Conservation (phyloP, 2,113 vertebrate species). For the Burhinus oedicnemus region DNA sequence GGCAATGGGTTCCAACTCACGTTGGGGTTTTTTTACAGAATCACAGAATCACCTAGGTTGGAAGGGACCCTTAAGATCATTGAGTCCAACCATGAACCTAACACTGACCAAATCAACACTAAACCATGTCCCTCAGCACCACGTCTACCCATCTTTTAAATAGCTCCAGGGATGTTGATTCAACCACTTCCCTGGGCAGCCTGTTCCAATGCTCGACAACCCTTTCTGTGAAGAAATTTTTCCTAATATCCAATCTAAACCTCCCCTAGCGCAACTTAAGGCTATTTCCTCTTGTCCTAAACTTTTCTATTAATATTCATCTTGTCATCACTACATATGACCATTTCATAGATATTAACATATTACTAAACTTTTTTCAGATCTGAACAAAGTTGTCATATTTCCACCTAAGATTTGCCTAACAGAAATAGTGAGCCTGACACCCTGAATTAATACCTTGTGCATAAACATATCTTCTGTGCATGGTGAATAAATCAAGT, state of each 20-base stretch:
- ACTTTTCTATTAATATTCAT: background rate
- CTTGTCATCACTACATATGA: background rate
- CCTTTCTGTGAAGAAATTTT: too few species aligned
- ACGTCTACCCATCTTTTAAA: too few species aligned
- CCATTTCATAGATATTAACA: background rate
- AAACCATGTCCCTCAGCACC: too few species aligned
- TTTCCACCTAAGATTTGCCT: background rate
- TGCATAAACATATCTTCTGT: background rate
- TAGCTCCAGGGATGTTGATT: too few species aligned
- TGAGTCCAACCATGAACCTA: too few species aligned
- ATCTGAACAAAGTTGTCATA: background rate
- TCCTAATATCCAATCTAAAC: too few species aligned
- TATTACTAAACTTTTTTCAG: background rate
- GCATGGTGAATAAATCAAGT: background rate
- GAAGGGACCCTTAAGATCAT: too few species aligned
- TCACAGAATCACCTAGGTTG: too few species aligned
- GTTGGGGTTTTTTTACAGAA: accelerated
- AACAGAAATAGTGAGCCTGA: background rate
- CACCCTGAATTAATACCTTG: background rate
- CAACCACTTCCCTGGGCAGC: too few species aligned
- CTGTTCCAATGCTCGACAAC: too few species aligned
- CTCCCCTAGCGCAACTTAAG: too few species aligned
- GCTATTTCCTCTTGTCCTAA: background rate
- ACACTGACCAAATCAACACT: too few species aligned
- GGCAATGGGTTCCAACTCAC: background rate